Conservation (phyloP, 1,140 invertebrate species). For the Listronotus bonariensis region DNA sequence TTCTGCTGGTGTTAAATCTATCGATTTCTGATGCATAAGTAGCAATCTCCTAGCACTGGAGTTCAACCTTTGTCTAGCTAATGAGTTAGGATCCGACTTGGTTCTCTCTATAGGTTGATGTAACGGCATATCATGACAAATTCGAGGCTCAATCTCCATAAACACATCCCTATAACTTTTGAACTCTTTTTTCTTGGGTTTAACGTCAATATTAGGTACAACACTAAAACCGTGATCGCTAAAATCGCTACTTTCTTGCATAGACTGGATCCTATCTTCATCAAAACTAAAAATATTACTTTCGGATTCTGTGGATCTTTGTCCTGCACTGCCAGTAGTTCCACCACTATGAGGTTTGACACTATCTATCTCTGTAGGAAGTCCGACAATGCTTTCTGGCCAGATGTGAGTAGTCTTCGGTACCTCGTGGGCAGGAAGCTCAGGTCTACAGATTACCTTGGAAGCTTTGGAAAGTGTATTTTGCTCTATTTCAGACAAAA, state of each 20-base stretch:
- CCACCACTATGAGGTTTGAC: conserved; percentile 22
- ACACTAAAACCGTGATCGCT: conserved; percentile 47
- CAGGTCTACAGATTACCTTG: conserved; percentile 32
- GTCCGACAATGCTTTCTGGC: conserved; percentile 61
- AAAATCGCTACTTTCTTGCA: conserved; percentile 54
- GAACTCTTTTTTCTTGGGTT: conserved; percentile 37
- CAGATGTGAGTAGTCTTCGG: conserved; percentile 60
- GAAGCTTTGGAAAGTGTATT: conserved; percentile 49
- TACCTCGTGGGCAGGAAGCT: conserved; percentile 10
- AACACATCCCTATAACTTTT: conserved; percentile 50
- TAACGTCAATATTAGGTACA: conserved; percentile 47
- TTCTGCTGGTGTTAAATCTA: conserved; percentile 80
- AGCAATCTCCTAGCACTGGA: conserved; percentile 73
- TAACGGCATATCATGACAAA: conserved; percentile 48
- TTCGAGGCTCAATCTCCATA: conserved; percentile 53
- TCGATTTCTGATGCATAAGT: conserved; percentile 85
- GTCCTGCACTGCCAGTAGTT: conserved; percentile 21
- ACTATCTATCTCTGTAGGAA: conserved; percentile 59
- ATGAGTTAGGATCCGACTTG: conserved; percentile 80
- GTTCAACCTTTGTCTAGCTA: conserved; percentile 70
- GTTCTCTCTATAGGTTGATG: conserved; percentile 79
- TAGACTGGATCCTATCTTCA: conserved; percentile 70
- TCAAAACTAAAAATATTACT: conserved; percentile 71
- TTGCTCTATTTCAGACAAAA: conserved; percentile 48
- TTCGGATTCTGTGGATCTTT: conserved; percentile 53